phyloP scores from a whole-genome alignment of 1,140 invertebrate species.

The Papilio helenus region DNA sequence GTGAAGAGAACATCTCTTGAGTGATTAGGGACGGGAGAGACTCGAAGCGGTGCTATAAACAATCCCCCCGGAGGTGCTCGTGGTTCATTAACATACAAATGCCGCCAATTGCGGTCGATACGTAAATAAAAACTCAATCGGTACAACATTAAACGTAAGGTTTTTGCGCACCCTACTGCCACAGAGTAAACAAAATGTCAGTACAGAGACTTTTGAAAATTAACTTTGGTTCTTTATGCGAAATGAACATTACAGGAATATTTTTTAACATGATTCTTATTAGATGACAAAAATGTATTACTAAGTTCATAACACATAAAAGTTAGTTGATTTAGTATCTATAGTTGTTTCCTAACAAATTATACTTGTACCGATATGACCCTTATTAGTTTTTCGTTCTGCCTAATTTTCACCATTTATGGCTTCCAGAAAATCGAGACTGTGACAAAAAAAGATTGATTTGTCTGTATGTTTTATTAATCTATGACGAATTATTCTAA shows the following conservation, averaged over 20 bases:
- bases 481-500: constrained; percentile 42
- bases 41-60: constrained; percentile 43
- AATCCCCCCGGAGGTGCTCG: constrained; percentile 48
- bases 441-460: constrained; percentile 29
- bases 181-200: constrained; percentile 40
- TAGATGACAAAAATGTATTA: too few relatives aligned
- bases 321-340: too few relatives aligned
- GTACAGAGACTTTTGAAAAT: not conserved
- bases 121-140: constrained; percentile 72
- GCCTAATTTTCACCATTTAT: not conserved
- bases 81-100: constrained; percentile 64
- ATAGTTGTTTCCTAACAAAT: too few relatives aligned
- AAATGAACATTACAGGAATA: not conserved
- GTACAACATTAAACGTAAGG: constrained; percentile 57
- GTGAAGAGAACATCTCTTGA: constrained; percentile 45
- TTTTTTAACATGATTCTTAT: too few relatives aligned
- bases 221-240: not conserved
- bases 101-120: constrained; percentile 57
- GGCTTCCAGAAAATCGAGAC: not conserved
- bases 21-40: constrained; percentile 47
- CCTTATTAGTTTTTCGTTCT: too few relatives aligned
- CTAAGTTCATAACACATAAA: too few relatives aligned
- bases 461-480: constrained; percentile 21
- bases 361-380: too few relatives aligned
- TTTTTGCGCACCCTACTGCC: constrained; percentile 41